These are phyloP conservation scores for Raphicerus campestris DNA, from an alignment of 2,113 vertebrate species.

Conservation along the genomic window DNA sequence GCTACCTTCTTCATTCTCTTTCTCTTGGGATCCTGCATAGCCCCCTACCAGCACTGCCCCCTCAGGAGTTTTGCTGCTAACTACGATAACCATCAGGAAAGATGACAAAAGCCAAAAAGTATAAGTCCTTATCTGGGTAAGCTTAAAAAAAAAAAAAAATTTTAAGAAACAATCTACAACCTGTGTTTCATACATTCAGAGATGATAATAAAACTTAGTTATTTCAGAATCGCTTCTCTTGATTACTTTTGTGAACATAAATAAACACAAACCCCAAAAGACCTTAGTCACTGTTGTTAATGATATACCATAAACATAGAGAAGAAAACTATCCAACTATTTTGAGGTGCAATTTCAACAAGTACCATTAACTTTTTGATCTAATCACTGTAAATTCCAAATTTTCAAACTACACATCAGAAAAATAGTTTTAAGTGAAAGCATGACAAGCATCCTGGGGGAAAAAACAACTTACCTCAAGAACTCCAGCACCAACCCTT, in stretches of 20 bases:
- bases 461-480: neutral
- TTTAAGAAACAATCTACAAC: neutral
- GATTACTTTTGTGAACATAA: neutral
- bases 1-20: neutral
- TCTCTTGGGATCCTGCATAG: neutral
- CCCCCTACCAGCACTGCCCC: neutral
- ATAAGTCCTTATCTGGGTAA: neutral
- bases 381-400: neutral
- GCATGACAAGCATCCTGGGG: neutral
- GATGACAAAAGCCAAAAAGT: neutral
- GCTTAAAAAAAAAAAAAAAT: neutral
- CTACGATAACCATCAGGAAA: neutral
- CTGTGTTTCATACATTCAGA: neutral
- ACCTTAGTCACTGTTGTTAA: neutral
- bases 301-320: neutral
- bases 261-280: neutral
- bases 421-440: neutral
- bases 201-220: neutral
- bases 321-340: neutral
- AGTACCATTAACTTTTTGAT: neutral
- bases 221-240: neutral
- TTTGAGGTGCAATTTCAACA: neutral
- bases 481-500: neutral
- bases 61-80: neutral
- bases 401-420: neutral